Percentiles rank a stretch among this genome's conserved stretches.
Evolutionary conservation across 2,797 vertebrate genomes (phyloP).

Genomic region (Semaprochilodus insignis): DNA sequence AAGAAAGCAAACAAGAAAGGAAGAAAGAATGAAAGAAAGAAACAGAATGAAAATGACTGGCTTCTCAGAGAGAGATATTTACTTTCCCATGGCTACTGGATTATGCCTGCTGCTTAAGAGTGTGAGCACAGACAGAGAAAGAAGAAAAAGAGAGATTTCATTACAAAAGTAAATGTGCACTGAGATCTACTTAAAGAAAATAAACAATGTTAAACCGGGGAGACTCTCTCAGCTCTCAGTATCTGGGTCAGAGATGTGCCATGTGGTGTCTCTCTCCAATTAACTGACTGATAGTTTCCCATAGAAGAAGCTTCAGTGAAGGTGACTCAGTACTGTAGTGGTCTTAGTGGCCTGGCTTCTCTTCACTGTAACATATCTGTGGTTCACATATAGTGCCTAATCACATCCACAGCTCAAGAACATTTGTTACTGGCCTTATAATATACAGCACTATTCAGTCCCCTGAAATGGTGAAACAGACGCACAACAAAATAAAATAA

Average conservation of each 20-base stretch:
- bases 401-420: neutral
- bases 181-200: slow-evolving; percentile 39
- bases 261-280: neutral
- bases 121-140: slow-evolving; percentile 9
- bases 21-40: neutral
- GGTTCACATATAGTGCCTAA: neutral
- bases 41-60: neutral
- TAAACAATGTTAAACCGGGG: slow-evolving; percentile 42
- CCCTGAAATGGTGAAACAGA: too few relatives aligned
- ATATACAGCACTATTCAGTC: too few relatives aligned
- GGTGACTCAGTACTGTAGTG: neutral
- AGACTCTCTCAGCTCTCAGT: slow-evolving; percentile 38
- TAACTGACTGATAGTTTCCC: neutral
- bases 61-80: slow-evolving; percentile 65
- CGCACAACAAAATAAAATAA: too few relatives aligned
- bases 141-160: neutral
- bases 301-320: neutral
- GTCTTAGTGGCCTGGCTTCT: neutral
- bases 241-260: slow-evolving; percentile 31
- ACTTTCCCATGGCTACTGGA: slow-evolving; percentile 74
- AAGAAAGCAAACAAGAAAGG: neutral
- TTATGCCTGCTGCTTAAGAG: slow-evolving; percentile 61
- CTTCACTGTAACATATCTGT: neutral
- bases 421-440: neutral
- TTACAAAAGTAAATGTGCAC: slow-evolving; percentile 30